Conservation (phyloP, 2,888 invertebrate species). For the Xanthia togata region DNA sequence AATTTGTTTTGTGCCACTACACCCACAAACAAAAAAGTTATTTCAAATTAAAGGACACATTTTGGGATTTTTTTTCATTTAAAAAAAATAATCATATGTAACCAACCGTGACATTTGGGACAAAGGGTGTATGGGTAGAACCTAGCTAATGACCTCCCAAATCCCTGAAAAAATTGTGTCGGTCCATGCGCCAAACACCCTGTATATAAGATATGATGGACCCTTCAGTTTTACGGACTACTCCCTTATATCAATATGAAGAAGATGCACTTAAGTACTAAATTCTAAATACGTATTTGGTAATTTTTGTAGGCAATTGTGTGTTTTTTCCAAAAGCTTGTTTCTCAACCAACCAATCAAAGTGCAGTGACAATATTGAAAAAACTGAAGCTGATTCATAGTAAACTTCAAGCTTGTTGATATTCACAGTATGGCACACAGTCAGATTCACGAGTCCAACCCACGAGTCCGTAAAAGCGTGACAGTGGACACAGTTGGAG, state of each 20-base stretch:
- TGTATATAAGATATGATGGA: neutral
- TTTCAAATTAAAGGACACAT: no score
- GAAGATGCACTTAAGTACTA: neutral
- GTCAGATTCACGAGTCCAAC: slow-evolving; percentile 56
- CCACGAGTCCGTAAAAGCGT: slow-evolving; percentile 70
- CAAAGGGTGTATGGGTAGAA: no score
- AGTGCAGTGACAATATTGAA: neutral
- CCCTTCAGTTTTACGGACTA: neutral
- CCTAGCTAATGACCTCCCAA: no score
- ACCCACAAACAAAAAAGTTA: no score
- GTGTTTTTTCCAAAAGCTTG: neutral
- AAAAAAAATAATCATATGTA: no score
- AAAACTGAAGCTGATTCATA: neutral
- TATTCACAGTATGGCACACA: slow-evolving; percentile 29
- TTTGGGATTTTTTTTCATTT: no score
- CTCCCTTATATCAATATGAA: neutral
- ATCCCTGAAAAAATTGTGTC: no score
- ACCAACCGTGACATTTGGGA: no score
- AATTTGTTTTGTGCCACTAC: no score
- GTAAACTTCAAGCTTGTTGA: slow-evolving; percentile 33
- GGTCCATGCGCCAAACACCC: no score
- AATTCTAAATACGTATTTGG: neutral
- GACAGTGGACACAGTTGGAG: slow-evolving; percentile 60
- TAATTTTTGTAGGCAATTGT: neutral
- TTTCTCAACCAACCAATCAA: neutral